Percentiles rank a stretch among this genome's conserved stretches.
These are phyloP conservation scores for Takifugu ocellatus DNA, from an alignment of 2,797 vertebrate genomes.

Conservation along the genomic window DNA sequence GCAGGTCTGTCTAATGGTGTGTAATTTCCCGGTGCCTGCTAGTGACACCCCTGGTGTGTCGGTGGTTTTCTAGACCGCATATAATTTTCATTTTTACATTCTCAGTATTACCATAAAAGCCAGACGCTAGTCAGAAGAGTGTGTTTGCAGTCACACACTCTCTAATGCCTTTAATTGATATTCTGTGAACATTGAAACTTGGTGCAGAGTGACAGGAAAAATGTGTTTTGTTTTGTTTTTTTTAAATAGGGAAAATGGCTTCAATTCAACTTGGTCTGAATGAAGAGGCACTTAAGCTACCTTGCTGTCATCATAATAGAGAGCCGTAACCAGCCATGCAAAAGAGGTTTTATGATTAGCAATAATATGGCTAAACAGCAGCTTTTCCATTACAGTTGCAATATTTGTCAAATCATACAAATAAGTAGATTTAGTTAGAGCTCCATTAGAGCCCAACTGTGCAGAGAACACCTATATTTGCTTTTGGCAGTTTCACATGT, in stretches of 20 bases:
- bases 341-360: background rate
- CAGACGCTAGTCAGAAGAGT: conserved; percentile 1
- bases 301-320: background rate
- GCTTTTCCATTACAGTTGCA: background rate
- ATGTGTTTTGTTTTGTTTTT: conserved; percentile 5
- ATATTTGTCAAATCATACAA: background rate
- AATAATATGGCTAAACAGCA: background rate
- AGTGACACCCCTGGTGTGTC: conserved; percentile 62
- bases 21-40: conserved; percentile 57
- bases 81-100: conserved; percentile 10
- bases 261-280: conserved; percentile 15
- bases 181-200: conserved; percentile 42
- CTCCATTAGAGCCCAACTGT: too few species aligned
- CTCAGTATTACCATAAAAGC: conserved; percentile 9
- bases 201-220: conserved; percentile 26
- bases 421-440: too few species aligned
- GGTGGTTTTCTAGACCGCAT: conserved; percentile 18
- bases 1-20: conserved; percentile 63
- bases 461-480: too few species aligned
- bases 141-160: conserved; percentile 15
- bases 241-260: conserved; percentile 1
- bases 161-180: conserved; percentile 36
- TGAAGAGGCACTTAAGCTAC: conserved; percentile 6
- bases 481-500: too few species aligned
- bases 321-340: background rate